Evolutionary conservation across 2,797 vertebrate genomes (phyloP), one percentile per base, ranked within the genome.

Genomic region (Amblyraja radiata): DNA sequence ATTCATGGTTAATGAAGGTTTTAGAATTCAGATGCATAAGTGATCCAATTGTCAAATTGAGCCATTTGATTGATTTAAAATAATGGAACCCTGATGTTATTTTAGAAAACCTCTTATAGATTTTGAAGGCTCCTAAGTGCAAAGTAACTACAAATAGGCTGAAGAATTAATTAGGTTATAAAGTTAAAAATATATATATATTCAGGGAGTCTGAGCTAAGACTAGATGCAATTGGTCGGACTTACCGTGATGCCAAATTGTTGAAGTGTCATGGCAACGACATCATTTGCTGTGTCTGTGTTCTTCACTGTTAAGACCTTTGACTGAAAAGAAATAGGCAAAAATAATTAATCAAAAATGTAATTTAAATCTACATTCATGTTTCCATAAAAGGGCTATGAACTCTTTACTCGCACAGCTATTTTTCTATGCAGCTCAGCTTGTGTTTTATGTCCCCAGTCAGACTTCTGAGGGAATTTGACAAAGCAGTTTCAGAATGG

Each of bases 241-340:
- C 98, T 98, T 95, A 99, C 98, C 9, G 96, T 96, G 95, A 99
- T 97, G 94, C 97, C 97, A 95, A 99, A 97, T 96, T 98, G 97
- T 95, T 97, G 97, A 93, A 99, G 96, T 71, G 97, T 97, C 96
- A 97, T 97, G 94, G 94, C 96, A 96, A 98, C 98, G 61, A 99
- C 97, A 93, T 99, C 98, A 93, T 95, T 96, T 80, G 97, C 97
- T 94, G 97, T 98, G 95, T 99, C 97, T 28, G 95, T 96, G 95
- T 98, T 98, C 94, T 95, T 98, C 94, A 98, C 96, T 93, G 96
- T 97, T 28, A 99, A 95, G 0, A 97, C 98, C 97, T 99, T 99
- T 94, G 98, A 97, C 98, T 99, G 96, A 92, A 92, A 46, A 92
- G 90, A 90, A 32, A 92, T 54, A 65, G 79, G 71, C 11, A 21